Conservation (phyloP, 2,113 vertebrate genomes). For the Polypterus senegalus region DNA sequence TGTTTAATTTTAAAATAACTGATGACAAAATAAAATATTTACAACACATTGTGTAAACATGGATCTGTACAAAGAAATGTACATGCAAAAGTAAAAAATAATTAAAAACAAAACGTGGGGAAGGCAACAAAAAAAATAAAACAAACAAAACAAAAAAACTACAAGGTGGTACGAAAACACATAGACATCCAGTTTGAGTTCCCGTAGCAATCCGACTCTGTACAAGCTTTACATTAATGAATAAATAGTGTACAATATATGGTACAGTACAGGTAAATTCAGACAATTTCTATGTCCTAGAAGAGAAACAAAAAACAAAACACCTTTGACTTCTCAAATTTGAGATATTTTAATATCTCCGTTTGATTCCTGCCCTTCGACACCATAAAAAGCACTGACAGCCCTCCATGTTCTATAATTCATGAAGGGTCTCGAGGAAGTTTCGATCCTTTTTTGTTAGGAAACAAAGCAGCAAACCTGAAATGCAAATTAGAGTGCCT, state of each 20-base stretch:
- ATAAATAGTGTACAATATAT: conserved; percentile 50
- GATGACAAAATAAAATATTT: conserved; percentile 92
- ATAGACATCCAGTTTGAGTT: conserved; percentile 54
- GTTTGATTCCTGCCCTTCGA: no score
- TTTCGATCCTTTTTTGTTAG: no score
- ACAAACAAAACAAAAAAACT: conserved; percentile 31
- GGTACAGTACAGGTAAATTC: conserved; percentile 44
- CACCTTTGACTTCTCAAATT: conserved; percentile 11
- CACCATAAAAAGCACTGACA: no score
- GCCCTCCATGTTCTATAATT: no score
- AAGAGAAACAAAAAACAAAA: conserved; percentile 14
- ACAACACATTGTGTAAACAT: conserved; percentile 86
- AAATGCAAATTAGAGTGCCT: no score
- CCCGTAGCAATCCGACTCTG: conserved; percentile 57
- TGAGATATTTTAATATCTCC: no score
- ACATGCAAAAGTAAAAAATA: conserved; percentile 92
- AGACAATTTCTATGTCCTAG: conserved; percentile 10
- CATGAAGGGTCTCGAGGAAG: no score
- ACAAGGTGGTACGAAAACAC: conserved; percentile 67
- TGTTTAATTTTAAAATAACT: conserved; percentile 92
- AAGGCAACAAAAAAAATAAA: conserved; percentile 53
- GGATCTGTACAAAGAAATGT: conserved; percentile 93
- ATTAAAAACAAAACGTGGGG: conserved; percentile 38
- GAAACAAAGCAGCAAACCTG: no score
- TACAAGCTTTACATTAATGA: conserved; percentile 79